Conservation (phyloP, 2,888 invertebrate species). For the Tetragnatha montana region DNA sequence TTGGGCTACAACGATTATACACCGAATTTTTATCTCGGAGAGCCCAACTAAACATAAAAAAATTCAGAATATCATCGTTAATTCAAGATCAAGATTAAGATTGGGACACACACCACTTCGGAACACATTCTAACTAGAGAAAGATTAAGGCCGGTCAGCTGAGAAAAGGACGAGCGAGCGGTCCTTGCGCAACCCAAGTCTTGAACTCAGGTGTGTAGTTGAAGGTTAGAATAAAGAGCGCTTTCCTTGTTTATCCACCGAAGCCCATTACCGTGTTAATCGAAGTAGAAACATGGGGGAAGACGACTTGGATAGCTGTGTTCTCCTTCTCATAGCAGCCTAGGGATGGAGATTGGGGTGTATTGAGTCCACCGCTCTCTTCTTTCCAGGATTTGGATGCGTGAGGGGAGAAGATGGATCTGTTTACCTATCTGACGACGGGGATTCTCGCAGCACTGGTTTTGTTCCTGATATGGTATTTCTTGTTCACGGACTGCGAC, state of each 20-base stretch:
- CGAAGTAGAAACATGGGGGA: not conserved
- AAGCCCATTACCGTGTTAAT: not conserved
- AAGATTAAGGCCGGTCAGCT: no score
- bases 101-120: no score
- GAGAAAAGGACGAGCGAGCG: no score
- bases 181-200: not conserved
- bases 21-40: no score
- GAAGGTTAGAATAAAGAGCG: not conserved
- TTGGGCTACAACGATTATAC: no score
- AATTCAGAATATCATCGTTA: no score
- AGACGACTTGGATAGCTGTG: not conserved
- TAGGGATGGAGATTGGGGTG: not conserved
- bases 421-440: constrained; percentile 2
- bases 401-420: not conserved
- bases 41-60: no score
- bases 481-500: constrained; percentile 64
- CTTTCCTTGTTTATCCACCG: not conserved
- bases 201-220: not conserved
- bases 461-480: constrained; percentile 54
- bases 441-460: not conserved
- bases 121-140: no score
- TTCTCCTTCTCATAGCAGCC: not conserved
- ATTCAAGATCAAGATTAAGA: no score
- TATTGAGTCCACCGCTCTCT: not conserved
- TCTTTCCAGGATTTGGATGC: not conserved